Evolutionary conservation across 1,140 invertebrate species (phyloP).

Genomic region (Nasonia longicornis): DNA sequence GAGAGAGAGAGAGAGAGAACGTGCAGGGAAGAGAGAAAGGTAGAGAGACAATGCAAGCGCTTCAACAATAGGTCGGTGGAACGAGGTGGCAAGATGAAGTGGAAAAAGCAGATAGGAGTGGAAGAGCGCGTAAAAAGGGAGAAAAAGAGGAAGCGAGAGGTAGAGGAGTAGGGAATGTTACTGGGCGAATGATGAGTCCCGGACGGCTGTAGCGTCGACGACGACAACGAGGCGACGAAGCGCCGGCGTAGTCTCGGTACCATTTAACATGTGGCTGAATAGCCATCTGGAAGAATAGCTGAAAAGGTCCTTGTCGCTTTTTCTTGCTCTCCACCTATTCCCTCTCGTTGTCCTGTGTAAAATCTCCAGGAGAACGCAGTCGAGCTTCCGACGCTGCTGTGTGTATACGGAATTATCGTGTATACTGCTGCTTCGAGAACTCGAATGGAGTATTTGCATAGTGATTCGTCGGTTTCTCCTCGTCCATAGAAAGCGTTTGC

Average conservation of each 20-base stretch:
- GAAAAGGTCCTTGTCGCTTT: background rate
- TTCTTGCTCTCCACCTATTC: background rate
- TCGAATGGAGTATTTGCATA: no score
- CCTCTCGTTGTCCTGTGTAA: background rate
- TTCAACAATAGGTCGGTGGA: constrained; percentile 51
- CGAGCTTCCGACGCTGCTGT: no score
- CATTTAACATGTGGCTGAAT: constrained; percentile 60
- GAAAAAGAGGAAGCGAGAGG: constrained; percentile 27
- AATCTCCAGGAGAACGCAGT: background rate
- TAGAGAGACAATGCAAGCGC: constrained; percentile 50
- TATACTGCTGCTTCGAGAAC: no score
- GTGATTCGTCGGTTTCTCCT: no score
- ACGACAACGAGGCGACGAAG: constrained; percentile 31
- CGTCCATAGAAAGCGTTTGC: no score
- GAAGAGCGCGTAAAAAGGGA: constrained; percentile 46
- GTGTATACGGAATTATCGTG: no score
- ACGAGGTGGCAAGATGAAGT: constrained; percentile 52
- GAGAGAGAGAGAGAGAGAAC: background rate
- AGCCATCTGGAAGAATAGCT: constrained; percentile 55
- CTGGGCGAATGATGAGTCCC: constrained; percentile 55
- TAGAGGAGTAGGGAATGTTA: constrained; percentile 29
- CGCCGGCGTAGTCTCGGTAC: constrained; percentile 37
- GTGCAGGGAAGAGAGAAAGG: constrained; percentile 16
- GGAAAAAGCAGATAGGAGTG: constrained; percentile 45
- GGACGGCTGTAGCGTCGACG: constrained; percentile 31